Base-by-base conservation (phyloP, 2,797 vertebrate species). In the Sebastes oblongus region DNA sequence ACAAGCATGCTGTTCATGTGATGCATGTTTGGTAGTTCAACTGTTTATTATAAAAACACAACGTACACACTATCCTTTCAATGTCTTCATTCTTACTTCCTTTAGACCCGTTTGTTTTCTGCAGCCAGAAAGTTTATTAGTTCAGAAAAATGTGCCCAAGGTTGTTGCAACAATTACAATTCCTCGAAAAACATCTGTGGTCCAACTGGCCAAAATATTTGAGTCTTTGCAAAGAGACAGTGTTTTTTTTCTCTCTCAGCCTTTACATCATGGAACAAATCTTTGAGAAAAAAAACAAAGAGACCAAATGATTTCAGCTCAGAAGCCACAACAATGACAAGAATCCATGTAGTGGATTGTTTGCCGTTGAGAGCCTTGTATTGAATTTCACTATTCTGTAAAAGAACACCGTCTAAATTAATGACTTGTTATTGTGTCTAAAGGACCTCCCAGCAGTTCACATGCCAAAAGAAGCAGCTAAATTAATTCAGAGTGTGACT, bases 151-250 rank as follows among this genome's bases (percentile, higher is more conserved):
- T 76, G 54, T 56, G 32, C 72, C 20, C 3, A 2, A 1, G 59
- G 25, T 59, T 54, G 69, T 25, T 70, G 65, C 65, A 75, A 59
- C 29, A 60, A 22, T 60, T 66, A 66, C 14, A 52, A 9, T 34
- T 25, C n/a, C 46, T 74, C 2, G 12, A 58, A 65, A 72, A 73
- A 60, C 58, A 75, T 72, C 30, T 72, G 81, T 59, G 25, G 25
- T 64, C 29, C 68, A 22, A 22, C 39, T 6, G n/a, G 29, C 36
- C 18, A 39, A 59, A 84, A 20, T 50, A 46, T 32, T 30, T n/a
- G 1, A 65, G 50, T 18, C 36, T 65, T 50, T 58, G 32, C 67
- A 18, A 39, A 58, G 16, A 20, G 14, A 10, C 50, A 20, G 4
- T 29, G 59, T n/a, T 68, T 8, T 56, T 39, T 39, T 22, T 54